These are phyloP conservation scores for Pomacea canaliculata DNA, from an alignment of 2,888 invertebrate genomes.

Conservation along the genomic window DNA sequence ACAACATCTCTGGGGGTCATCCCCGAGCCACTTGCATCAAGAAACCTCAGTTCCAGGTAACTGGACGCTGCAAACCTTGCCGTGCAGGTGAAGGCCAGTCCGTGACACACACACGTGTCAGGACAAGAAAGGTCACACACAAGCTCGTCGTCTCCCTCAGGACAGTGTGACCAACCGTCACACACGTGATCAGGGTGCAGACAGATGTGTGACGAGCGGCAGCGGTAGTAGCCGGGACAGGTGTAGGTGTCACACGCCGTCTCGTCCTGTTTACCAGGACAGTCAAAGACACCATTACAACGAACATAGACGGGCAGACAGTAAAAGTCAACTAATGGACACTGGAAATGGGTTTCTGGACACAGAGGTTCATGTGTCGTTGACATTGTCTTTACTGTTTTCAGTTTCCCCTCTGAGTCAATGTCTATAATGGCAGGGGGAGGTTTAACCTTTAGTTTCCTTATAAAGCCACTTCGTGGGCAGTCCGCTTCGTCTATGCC, in stretches of 20 bases:
- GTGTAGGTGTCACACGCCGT: no score
- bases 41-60: not conserved
- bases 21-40: not conserved
- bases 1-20: not conserved
- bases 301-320: conserved; percentile 27
- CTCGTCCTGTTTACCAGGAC: no score
- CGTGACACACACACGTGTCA: not conserved
- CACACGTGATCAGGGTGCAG: conserved; percentile 26
- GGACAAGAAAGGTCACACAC: no score
- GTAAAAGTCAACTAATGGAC: conserved; percentile 13
- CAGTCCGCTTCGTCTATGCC: no score
- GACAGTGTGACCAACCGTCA: conserved; percentile 21
- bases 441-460: not conserved
- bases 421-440: conserved; percentile 9
- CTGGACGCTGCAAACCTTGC: not conserved
- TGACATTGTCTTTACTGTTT: no score
- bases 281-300: conserved; percentile 2
- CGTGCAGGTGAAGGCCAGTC: conserved; percentile 1
- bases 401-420: not conserved
- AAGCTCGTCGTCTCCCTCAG: no score
- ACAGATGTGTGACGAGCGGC: conserved; percentile 17
- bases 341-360: not conserved
- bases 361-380: no score
- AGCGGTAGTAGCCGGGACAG: conserved; percentile 15
- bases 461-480: no score